Base-by-base conservation (phyloP, 2,113 vertebrate species). In the Naja naja region DNA sequence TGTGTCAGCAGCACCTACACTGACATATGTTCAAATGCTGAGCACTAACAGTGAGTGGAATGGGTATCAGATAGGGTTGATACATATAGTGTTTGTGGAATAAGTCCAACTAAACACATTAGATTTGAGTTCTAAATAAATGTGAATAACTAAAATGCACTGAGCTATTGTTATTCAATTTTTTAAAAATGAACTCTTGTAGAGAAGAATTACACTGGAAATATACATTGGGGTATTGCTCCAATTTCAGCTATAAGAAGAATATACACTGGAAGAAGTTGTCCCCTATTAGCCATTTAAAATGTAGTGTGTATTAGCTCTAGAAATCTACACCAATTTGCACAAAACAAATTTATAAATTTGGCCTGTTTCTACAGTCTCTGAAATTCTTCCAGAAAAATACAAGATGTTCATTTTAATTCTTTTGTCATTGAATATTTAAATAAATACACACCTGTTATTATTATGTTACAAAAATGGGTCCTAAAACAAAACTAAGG, bases 381-480 rank as follows among this genome's bases (percentile, higher is more conserved):
- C 52, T 88, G 85, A 54, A 88, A 43, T 58, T 53, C 56, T 88
- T 92, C 91, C 86, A 92, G 49, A 27, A 64, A 88, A 64, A 88
- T 39, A 92, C 86, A 92, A 49, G 45, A 88, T 69, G 47, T 69
- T 88, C 86, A 69, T 64, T 69, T 49, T 69, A 69, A 88, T 27
- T 88, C 47, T 69, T 39, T 60, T 91, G 90, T 87, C 86, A 10
- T 43, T 23, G 54, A 87, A 55, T 91, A 91, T 91, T 91, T 87
- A 87, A 60, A 43, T 58, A 56, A 91, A 56, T 53, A 87, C 81
- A n/a, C 23, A 5, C 9, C 43, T 87, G 86, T 54, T 87, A 60
- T 23, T 87, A 87, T 91, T 91, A 91, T 87, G 43, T 55, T n/a
- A 56, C 45, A 88, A 74, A 92, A 47, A 88, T 88, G 47, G 87